Percentiles rank a stretch among this genome's conserved stretches.
phyloP scores from a whole-genome alignment of 2,888 invertebrate species.

The Harmothoe impar region DNA sequence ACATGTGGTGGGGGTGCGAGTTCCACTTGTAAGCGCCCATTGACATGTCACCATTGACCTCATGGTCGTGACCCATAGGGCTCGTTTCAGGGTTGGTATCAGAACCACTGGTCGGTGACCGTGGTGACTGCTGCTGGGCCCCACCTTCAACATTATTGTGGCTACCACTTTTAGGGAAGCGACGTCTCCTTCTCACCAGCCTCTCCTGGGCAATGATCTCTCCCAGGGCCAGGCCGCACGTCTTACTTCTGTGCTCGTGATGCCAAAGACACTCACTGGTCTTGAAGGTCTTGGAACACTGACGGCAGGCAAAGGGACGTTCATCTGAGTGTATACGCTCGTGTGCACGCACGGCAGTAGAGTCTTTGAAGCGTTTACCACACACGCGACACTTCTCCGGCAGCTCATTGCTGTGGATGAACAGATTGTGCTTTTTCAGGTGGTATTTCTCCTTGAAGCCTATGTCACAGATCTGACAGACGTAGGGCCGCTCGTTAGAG shows the following conservation, averaged over 20 bases:
- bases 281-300: conserved; percentile 72
- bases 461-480: conserved; percentile 72
- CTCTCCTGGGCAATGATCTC: conserved; percentile 65
- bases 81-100: conserved; percentile 53
- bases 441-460: conserved; percentile 74
- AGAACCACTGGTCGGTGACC: conserved; percentile 31
- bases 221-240: conserved; percentile 70
- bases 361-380: conserved; percentile 73
- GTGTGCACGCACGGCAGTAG: conserved; percentile 73
- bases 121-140: conserved; percentile 37
- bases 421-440: conserved; percentile 72
- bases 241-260: conserved; percentile 73
- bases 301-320: conserved; percentile 71
- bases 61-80: conserved; percentile 9
- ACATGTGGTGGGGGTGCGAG: not conserved
- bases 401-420: conserved; percentile 72
- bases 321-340: conserved; percentile 73
- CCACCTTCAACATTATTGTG: not conserved
- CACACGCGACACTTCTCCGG: conserved; percentile 71
- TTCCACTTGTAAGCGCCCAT: conserved; percentile 12
- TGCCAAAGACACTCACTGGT: conserved; percentile 74
- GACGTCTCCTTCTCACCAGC: conserved; percentile 53
- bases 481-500: conserved; percentile 73
- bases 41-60: not conserved
- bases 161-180: conserved; percentile 51